Evolutionary conservation across 30 jellyfish, hydroid and myxozoan genomes (phyloP).

Genomic region (Aurelia sp.): DNA sequence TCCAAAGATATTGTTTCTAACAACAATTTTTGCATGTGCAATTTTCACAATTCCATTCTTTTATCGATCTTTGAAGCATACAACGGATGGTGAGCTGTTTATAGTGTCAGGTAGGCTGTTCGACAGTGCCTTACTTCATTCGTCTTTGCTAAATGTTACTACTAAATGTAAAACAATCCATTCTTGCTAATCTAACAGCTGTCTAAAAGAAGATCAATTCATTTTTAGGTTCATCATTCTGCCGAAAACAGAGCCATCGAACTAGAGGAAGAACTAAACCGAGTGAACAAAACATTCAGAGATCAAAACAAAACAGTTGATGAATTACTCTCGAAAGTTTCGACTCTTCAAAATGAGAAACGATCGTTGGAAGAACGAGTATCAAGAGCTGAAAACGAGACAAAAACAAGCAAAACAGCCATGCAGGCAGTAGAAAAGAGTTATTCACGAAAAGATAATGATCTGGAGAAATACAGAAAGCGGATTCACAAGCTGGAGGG

Average conservation of each 20-base stretch:
- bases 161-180: too few relatives aligned
- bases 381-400: conserved; percentile 69
- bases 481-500: conserved; percentile 39
- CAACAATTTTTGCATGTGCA: too few relatives aligned
- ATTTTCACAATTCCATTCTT: too few relatives aligned
- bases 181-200: too few relatives aligned
- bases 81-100: too few relatives aligned
- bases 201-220: neutral
- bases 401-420: conserved; percentile 53
- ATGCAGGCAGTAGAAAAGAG: conserved; percentile 67
- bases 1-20: too few relatives aligned
- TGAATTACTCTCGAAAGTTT: conserved; percentile 71
- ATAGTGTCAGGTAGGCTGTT: too few relatives aligned
- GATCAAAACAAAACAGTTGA: conserved; percentile 83
- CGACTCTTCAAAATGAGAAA: conserved; percentile 78
- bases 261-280: conserved; percentile 65
- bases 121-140: too few relatives aligned
- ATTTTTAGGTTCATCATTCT: conserved; percentile 31
- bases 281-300: conserved; percentile 60
- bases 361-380: conserved; percentile 66
- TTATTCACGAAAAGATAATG: conserved; percentile 63
- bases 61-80: too few relatives aligned
- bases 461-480: conserved; percentile 55
- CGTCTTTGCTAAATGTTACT: too few relatives aligned
- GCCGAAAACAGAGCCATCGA: conserved; percentile 68